Base-by-base conservation (phyloP, 1,140 invertebrate genomes). In the Drosophila equinoxialis region DNA sequence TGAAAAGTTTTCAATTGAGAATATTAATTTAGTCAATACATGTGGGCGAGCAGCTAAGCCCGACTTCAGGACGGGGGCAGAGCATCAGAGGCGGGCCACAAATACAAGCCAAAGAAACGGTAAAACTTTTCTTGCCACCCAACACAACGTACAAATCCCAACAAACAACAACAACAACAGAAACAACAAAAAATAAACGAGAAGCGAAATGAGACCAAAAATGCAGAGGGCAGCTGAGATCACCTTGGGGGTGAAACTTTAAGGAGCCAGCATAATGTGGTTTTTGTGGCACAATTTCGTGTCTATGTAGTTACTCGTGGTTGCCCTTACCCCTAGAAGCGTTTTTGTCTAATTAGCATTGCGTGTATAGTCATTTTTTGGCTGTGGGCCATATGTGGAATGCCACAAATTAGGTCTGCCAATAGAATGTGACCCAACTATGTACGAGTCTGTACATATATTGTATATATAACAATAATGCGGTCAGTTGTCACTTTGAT, bases 1-100 rank as follows among this genome's bases (percentile, higher is more conserved):
- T 87, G 72, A 80, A 87, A 87, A 87, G 77, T 87, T 87, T 87
- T 80, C 80, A 87, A 87, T 87, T 83, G 84, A 87, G 84, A 89
- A 90, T 90, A 89, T 89, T 89, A 89, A 89, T 89, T 89, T 90
- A 85, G 85, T 83, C 84, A 90, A 89, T 89, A 89, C 81, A 89
- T 84, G 78, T 90, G 81, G 84, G 81, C 69, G 59, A 79, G 73
- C 65, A 66, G 59, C 45, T 51, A 74, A 77, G 57, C 61, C 61
- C 66, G 66, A 55, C 42, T 6, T 30, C 6, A 70, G 59, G 69
- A 63, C 30, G 30, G 30, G 30, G 30, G 6, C 30, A 30, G 63
- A 30, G 63, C 70, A 51, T 11, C 17, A 20, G 45, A 11, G 3
- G 45, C 6, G n/a, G 17, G 69, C 55, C 6, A 58, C 54, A 62